phyloP scores from a whole-genome alignment of 2,113 vertebrate species.

The Podarcis cretensis region DNA sequence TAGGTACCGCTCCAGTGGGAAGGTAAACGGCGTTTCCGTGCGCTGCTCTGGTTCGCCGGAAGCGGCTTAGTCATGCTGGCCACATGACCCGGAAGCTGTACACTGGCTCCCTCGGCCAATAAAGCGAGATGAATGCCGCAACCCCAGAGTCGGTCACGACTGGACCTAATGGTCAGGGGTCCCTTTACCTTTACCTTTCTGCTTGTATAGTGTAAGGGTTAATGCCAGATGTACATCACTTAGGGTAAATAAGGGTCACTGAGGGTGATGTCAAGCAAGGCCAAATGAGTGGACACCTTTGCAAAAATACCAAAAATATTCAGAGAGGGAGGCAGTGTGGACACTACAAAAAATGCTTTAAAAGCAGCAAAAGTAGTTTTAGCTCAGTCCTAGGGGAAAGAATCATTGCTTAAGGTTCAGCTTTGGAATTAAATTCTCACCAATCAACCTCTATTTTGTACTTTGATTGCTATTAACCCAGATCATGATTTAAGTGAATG shows the following conservation, averaged over 20 bases:
- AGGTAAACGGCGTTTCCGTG: no score
- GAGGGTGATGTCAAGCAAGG: no score
- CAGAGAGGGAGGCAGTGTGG: neutral
- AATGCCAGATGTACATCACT: neutral
- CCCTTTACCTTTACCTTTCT: no score
- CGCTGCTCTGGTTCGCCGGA: no score
- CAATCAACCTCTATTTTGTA: neutral
- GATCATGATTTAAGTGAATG: slow-evolving; percentile 4
- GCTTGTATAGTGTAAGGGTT: no score
- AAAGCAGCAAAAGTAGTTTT: neutral
- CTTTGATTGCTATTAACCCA: neutral
- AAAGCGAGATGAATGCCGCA: no score
- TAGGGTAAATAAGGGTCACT: neutral
- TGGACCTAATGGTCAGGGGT: no score
- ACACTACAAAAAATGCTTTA: neutral
- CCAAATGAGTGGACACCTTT: neutral
- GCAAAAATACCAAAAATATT: neutral
- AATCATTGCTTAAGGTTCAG: neutral
- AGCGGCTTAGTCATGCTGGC: no score
- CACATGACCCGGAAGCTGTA: no score
- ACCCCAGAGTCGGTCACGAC: no score
- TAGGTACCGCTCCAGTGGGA: no score
- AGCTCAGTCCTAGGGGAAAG: neutral
- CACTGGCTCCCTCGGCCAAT: no score
- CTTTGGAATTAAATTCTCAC: neutral